Evolutionary conservation across 2,113 vertebrate species (phyloP).

Genomic region (Melanostigma gelatinosum): DNA sequence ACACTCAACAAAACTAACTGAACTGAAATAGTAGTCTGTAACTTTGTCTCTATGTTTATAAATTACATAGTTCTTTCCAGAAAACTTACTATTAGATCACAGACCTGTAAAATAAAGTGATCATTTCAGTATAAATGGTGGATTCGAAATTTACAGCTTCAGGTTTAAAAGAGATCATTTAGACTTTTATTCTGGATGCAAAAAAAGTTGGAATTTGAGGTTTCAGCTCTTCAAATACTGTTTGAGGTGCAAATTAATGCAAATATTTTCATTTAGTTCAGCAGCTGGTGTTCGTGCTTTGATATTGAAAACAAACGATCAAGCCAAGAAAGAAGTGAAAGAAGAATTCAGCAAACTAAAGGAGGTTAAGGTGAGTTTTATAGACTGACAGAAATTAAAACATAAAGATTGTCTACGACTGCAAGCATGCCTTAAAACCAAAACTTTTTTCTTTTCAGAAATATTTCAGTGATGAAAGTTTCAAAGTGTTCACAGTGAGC

Average conservation of each 20-base stretch:
- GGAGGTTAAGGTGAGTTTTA: neutral
- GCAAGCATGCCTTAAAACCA: neutral
- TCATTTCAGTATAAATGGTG: too few relatives aligned
- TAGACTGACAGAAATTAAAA: fast-evolving
- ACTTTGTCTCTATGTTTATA: too few relatives aligned
- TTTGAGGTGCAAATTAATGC: neutral
- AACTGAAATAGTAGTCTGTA: too few relatives aligned
- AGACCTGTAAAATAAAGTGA: too few relatives aligned
- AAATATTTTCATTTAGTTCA: conserved; percentile 10
- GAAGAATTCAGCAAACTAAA: conserved; percentile 1
- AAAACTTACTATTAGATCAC: too few relatives aligned
- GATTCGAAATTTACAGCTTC: too few relatives aligned
- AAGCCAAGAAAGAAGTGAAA: conserved; percentile 15
- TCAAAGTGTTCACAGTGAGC: conserved; percentile 64
- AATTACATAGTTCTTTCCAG: too few relatives aligned
- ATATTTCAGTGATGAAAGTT: conserved; percentile 45
- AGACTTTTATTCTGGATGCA: too few relatives aligned
- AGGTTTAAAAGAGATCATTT: too few relatives aligned
- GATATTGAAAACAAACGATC: conserved; percentile 21
- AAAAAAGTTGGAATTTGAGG: too few relatives aligned
- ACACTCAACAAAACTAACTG: too few relatives aligned
- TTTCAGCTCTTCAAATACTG: neutral
- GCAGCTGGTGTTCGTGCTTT: neutral
- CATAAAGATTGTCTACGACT: neutral
- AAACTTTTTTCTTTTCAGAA: conserved; percentile 21